A percentile compares a stretch with the other conserved stretches of the same genome.
These are phyloP conservation scores for Novumbra hubbsi DNA, from an alignment of 2,797 vertebrate species.

Conservation along the genomic window DNA sequence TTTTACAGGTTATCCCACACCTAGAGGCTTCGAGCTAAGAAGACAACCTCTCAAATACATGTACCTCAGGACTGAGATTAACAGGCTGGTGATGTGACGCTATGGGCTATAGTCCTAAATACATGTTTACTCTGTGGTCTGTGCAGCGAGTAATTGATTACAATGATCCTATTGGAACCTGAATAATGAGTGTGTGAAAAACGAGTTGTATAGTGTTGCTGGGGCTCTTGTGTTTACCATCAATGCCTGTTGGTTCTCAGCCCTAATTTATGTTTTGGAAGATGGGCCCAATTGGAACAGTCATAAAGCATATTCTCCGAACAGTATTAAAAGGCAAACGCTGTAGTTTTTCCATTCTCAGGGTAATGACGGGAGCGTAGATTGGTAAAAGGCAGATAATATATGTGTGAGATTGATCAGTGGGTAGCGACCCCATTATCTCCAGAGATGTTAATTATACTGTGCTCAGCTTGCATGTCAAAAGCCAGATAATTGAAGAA, in stretches of 20 bases:
- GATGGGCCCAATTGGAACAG: slow-evolving; percentile 61
- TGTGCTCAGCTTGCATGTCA: slow-evolving; percentile 79
- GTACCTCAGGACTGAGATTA: not conserved
- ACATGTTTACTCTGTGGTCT: not conserved
- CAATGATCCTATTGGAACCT: slow-evolving; percentile 21
- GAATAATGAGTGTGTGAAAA: not conserved
- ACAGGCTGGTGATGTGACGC: not conserved
- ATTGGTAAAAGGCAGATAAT: slow-evolving; percentile 74
- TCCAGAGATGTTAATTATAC: slow-evolving; percentile 83
- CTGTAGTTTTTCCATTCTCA: slow-evolving; percentile 45
- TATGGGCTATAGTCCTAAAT: not conserved
- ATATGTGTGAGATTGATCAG: slow-evolving; percentile 82
- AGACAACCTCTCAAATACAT: not conserved
- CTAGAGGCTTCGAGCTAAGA: not conserved
- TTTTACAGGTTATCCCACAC: slow-evolving; percentile 14
- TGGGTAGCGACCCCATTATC: slow-evolving; percentile 82
- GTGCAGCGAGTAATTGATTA: slow-evolving; percentile 24
- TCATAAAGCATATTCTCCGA: slow-evolving; percentile 63
- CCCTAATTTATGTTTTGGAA: slow-evolving; percentile 63
- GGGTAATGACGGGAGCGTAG: slow-evolving; percentile 65
- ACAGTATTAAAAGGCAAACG: slow-evolving; percentile 54
- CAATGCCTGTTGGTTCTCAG: slow-evolving; percentile 21
- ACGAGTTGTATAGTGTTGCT: not conserved
- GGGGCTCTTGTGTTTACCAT: slow-evolving; percentile 4
- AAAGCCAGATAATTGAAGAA: slow-evolving; percentile 83